phyloP scores from a whole-genome alignment of 2,797 vertebrate genomes.

The Gastrophryne carolinensis region DNA sequence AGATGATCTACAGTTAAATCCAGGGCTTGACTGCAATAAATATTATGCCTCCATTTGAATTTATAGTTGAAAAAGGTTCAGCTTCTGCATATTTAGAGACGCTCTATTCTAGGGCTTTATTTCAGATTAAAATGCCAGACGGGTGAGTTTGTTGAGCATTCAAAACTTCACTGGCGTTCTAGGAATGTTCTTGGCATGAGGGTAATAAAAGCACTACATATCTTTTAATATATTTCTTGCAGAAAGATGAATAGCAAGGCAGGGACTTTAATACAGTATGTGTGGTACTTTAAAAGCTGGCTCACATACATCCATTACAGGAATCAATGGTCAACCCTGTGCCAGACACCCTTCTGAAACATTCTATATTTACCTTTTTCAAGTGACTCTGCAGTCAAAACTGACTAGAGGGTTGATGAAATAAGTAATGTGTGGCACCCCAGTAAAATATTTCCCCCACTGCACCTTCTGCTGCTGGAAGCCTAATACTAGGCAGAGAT shows the following conservation, averaged over 20 bases:
- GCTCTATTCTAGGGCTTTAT: conserved; percentile 64
- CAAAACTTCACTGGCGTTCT: conserved; percentile 65
- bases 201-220: conserved; percentile 55
- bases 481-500: no score
- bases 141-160: conserved; percentile 66
- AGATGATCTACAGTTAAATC: conserved; percentile 29
- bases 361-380: no score
- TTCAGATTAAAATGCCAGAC: conserved; percentile 66
- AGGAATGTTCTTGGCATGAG: conserved; percentile 68
- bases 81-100: conserved; percentile 63
- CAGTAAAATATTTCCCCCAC: no score
- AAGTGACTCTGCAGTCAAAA: no score
- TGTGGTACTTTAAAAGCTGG: conserved; percentile 54
- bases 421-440: no score
- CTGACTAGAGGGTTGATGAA: no score
- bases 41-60: conserved; percentile 55
- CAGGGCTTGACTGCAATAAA: conserved; percentile 19
- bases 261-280: conserved; percentile 53
- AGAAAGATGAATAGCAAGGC: conserved; percentile 61
- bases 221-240: conserved; percentile 68
- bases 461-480: no score
- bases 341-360: no score
- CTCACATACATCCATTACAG: conserved; percentile 43
- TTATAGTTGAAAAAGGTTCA: conserved; percentile 57
- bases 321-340: conserved; percentile 19